Evolutionary conservation across 1,140 invertebrate species (phyloP), one percentile per base, ranked within the genome.

Genomic region (Drosophila mayri): DNA sequence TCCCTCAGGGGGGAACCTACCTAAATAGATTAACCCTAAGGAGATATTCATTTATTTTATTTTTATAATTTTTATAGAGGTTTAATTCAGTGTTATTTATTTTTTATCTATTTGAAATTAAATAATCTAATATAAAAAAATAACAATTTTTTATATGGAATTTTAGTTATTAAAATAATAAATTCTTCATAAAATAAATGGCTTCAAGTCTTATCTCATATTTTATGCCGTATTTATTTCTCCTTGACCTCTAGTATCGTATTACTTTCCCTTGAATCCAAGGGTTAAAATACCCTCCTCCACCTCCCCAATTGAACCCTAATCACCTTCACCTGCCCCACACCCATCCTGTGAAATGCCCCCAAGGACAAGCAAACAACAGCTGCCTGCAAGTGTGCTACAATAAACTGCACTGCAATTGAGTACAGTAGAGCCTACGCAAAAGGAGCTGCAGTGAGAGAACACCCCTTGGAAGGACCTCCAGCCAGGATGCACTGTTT

Each of bases 381-480:
- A 68, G 67, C 71, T 72, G 83, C 83, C 82, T 79, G 79, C 66
- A 82, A 87, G 84, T 85, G 63, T 88, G 85, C 80, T 74, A 84
- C 73, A 84, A 90, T 90, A 80, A 81, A 84, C 73, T 88, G 84
- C 73, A 78, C 43, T 60, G 44, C 38, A 32, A 40, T 5, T 3
- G 16, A 25, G 41, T 50, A 58, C 66, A 64, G 75, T 79, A 35
- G 8, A 4, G 28, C 54, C 49, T 44, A n/a, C 22, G 3, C 1
- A 30, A 62, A 40, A 25, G 18, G 10, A 20, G 8, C 25, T 22
- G 6, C 4, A 1, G 6, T 14, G 1, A 25, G 9, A 16, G 14
- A 1, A 10, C 11, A 11, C 0, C 14, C 32, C 9, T n/a, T 1
- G 12, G 11, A 20, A 32, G 6, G 7, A 30, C 18, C 54, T 60